Conservation (phyloP, 2,797 vertebrate species). For the Sebastes ruberrimus region DNA sequence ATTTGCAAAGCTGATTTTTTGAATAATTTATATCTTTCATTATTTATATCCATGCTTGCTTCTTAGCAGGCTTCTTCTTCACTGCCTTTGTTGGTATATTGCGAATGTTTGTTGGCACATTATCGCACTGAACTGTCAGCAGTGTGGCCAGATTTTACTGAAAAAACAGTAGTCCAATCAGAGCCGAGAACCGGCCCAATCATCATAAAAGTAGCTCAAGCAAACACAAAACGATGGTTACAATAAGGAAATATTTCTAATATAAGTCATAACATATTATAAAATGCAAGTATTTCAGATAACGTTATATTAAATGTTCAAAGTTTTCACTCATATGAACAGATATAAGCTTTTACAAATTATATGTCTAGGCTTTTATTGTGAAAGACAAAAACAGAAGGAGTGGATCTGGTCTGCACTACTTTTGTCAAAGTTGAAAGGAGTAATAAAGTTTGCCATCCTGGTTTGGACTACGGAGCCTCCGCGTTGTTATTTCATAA, state of each 20-base stretch:
- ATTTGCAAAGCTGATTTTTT: neutral
- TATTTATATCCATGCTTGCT: neutral
- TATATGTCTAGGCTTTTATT: no score
- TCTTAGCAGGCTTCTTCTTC: neutral
- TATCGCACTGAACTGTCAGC: neutral
- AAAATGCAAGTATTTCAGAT: neutral
- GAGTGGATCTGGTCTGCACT: no score
- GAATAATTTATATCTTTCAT: neutral
- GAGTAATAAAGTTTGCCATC: no score
- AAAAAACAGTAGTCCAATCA: neutral
- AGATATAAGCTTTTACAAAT: neutral
- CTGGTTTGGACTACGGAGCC: no score
- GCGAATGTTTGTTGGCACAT: neutral
- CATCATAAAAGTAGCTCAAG: no score
- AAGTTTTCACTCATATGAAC: neutral
- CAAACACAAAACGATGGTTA: no score
- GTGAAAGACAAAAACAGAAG: no score
- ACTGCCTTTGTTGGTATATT: neutral
- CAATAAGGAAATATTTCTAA: neutral
- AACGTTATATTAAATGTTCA: neutral
- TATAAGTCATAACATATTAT: neutral
- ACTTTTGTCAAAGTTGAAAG: no score
- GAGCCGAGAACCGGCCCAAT: no score
- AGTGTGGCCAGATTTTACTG: neutral
- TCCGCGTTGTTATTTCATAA: no score